phyloP scores from a whole-genome alignment of 2,113 vertebrate genomes.

The Labeo catla region DNA sequence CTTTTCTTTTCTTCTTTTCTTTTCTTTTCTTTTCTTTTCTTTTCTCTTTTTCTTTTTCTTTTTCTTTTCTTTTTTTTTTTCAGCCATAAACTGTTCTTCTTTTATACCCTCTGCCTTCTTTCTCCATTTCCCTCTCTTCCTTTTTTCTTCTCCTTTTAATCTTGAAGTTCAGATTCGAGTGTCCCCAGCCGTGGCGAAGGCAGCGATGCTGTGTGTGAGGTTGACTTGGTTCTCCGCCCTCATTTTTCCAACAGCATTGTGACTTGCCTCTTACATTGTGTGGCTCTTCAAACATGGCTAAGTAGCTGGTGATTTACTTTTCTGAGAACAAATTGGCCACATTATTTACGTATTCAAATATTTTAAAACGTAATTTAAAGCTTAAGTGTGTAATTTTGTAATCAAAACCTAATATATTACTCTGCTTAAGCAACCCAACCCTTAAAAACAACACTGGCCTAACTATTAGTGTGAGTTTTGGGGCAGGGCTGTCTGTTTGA shows the following conservation, averaged over 20 bases:
- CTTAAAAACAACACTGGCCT: not conserved
- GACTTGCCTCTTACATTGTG: not conserved
- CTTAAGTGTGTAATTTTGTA: not conserved
- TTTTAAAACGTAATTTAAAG: not conserved
- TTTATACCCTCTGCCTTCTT: not conserved
- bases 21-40: not conserved
- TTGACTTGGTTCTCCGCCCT: not conserved
- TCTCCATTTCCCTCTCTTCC: not conserved
- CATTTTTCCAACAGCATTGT: slow-evolving; percentile 5
- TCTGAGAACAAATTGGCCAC: not conserved
- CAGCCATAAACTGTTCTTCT: not conserved
- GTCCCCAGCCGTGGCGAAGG: not conserved
- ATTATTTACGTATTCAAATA: not conserved
- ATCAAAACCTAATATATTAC: not conserved
- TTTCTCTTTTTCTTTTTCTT: not conserved
- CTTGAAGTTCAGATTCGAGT: not conserved
- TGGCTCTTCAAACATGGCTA: not conserved
- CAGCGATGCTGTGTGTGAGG: not conserved
- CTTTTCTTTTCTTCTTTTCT: not conserved
- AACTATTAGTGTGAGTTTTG: not conserved
- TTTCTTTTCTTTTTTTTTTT: not conserved
- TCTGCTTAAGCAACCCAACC: not conserved
- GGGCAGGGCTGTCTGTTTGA: not conserved
- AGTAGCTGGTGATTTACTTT: not conserved
- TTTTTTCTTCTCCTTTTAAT: slow-evolving; percentile 4